Evolutionary conservation across 2,113 vertebrate species (phyloP).

Genomic region (Murina feae): DNA sequence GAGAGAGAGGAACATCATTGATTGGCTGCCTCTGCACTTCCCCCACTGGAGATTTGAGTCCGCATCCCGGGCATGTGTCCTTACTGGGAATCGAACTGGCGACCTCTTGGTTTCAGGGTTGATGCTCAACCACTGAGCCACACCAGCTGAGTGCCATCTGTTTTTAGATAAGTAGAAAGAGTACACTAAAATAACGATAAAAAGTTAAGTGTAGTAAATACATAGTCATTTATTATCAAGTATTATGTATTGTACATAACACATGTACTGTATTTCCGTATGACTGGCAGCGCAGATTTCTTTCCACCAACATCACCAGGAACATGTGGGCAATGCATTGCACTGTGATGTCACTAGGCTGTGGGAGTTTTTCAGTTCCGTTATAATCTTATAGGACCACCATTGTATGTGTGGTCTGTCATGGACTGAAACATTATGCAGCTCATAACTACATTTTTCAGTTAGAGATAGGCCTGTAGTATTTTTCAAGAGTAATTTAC

Average conservation of each 20-base stretch:
- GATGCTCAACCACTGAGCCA: too few relatives aligned
- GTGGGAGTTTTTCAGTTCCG: background rate
- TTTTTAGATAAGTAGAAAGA: background rate
- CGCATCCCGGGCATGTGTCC: too few relatives aligned
- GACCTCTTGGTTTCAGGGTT: too few relatives aligned
- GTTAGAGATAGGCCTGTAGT: background rate
- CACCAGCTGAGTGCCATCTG: too few relatives aligned
- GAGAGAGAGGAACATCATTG: too few relatives aligned
- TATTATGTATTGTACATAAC: background rate
- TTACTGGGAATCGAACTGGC: too few relatives aligned
- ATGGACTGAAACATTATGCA: background rate
- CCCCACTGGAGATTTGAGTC: too few relatives aligned
- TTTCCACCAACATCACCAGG: background rate
- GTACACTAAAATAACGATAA: background rate
- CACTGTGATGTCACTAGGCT: background rate
- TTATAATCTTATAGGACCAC: background rate
- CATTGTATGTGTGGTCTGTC: too few relatives aligned
- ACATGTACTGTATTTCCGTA: background rate
- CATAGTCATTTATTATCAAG: background rate
- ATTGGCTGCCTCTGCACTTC: too few relatives aligned
- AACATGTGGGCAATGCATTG: too few relatives aligned
- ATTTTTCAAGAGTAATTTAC: slow-evolving; percentile 8
- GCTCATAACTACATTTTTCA: background rate
- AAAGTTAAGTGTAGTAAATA: background rate
- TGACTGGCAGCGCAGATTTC: too few relatives aligned